Conservation (phyloP, 2,113 vertebrate genomes). For the Uria lomvia region DNA sequence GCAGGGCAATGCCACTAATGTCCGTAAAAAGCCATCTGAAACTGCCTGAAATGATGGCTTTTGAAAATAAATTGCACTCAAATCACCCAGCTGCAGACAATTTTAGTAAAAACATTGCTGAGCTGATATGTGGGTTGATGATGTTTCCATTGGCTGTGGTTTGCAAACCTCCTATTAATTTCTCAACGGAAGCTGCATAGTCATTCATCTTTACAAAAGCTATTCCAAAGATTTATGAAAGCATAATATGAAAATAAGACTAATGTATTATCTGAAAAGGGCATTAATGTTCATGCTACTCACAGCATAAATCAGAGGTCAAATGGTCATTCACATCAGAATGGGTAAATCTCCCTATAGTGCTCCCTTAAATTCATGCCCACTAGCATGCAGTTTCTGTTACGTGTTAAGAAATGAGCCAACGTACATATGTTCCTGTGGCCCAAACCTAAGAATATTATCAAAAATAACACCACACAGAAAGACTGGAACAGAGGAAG, state of each 20-base stretch:
- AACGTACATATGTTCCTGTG: background rate
- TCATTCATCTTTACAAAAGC: conserved; percentile 42
- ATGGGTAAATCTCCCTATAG: background rate
- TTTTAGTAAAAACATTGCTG: conserved; percentile 41
- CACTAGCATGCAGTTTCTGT: background rate
- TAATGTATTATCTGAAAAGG: conserved; percentile 19
- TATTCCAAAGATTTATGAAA: conserved; percentile 41
- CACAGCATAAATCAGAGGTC: conserved; percentile 13
- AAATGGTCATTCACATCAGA: background rate
- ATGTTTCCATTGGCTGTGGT: conserved; percentile 23
- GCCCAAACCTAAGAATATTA: background rate
- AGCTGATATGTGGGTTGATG: conserved; percentile 9
- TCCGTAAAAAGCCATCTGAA: conserved; percentile 21
- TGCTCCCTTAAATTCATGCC: background rate
- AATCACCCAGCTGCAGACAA: conserved; percentile 40
- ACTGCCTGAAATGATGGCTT: conserved; percentile 41
- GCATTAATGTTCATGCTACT: background rate
- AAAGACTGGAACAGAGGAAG: background rate
- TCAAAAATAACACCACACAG: background rate
- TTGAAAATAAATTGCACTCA: conserved; percentile 40
- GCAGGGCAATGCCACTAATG: background rate
- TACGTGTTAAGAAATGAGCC: background rate
- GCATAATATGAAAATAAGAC: conserved; percentile 43
- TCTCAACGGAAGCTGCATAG: background rate
- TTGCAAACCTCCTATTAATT: conserved; percentile 51